Evolutionary conservation across 2,888 invertebrate species (phyloP).

Genomic region (Eudemis profundana): DNA sequence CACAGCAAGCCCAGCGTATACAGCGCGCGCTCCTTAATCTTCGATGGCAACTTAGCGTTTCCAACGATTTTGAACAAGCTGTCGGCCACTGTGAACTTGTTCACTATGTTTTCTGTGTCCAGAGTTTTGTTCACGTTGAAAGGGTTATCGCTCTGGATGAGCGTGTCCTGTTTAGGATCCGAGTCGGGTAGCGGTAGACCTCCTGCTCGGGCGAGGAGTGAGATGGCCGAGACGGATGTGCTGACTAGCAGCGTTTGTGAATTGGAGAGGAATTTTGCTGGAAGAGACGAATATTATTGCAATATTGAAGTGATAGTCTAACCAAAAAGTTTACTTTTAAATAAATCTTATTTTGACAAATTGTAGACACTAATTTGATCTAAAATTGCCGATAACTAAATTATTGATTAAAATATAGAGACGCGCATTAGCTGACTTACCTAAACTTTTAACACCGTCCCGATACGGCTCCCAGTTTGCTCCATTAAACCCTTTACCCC

Average conservation of each 20-base stretch:
- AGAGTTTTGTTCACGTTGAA: constrained; percentile 61
- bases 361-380: too few relatives aligned
- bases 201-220: constrained; percentile 88
- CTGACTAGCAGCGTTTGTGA: constrained; percentile 87
- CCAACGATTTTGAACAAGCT: constrained; percentile 89
- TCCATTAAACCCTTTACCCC: constrained; percentile 75
- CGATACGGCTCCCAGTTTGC: constrained; percentile 86
- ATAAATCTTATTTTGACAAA: too few relatives aligned
- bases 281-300: constrained; percentile 57
- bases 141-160: constrained; percentile 66
- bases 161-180: constrained; percentile 70
- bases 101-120: constrained; percentile 68
- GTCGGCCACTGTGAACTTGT: constrained; percentile 89
- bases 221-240: constrained; percentile 89
- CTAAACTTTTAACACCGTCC: constrained; percentile 84
- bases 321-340: too few relatives aligned
- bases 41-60: constrained; percentile 89
- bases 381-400: too few relatives aligned
- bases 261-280: constrained; percentile 88
- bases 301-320: background rate
- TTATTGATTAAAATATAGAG: constrained; percentile 15
- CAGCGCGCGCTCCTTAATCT: constrained; percentile 91
- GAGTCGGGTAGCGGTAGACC: constrained; percentile 87
- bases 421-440: too few relatives aligned
- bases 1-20: constrained; percentile 92